phyloP scores from a whole-genome alignment of 2,797 vertebrate species.

The Poecilia velifera region DNA sequence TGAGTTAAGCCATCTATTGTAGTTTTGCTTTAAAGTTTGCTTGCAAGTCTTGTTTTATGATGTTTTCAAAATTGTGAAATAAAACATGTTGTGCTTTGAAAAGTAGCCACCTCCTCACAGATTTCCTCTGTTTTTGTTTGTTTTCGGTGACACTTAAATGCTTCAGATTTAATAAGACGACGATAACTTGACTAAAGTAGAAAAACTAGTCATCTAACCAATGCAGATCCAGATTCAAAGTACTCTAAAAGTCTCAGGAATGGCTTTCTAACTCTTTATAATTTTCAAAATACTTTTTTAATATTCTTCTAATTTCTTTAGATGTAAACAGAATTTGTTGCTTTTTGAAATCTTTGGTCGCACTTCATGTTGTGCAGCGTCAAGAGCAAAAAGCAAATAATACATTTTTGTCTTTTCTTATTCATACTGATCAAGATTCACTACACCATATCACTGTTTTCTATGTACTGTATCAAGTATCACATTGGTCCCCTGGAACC shows the following conservation, averaged over 20 bases:
- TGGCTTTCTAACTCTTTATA: not conserved
- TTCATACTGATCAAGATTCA: not conserved
- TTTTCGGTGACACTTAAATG: not conserved
- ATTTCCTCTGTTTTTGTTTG: not conserved
- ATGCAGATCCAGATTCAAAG: not conserved
- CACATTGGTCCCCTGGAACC: not conserved
- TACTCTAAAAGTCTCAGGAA: not conserved
- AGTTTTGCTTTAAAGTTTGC: not conserved
- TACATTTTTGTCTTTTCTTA: not conserved
- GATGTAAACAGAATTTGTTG: not conserved
- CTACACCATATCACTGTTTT: not conserved
- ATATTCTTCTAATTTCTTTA: not conserved
- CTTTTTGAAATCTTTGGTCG: not conserved
- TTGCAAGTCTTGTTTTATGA: not conserved
- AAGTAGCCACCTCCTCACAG: not conserved
- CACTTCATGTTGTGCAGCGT: not conserved
- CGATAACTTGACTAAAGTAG: not conserved
- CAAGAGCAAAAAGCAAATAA: not conserved
- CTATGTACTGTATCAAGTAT: not conserved
- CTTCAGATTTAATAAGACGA: not conserved
- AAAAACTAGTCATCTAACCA: not conserved
- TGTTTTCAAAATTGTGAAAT: not conserved
- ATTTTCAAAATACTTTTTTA: not conserved
- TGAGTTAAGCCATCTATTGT: not conserved
- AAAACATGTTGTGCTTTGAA: not conserved